Evolutionary conservation across 2,888 invertebrate genomes (phyloP).

Genomic region (Sipha maydis): DNA sequence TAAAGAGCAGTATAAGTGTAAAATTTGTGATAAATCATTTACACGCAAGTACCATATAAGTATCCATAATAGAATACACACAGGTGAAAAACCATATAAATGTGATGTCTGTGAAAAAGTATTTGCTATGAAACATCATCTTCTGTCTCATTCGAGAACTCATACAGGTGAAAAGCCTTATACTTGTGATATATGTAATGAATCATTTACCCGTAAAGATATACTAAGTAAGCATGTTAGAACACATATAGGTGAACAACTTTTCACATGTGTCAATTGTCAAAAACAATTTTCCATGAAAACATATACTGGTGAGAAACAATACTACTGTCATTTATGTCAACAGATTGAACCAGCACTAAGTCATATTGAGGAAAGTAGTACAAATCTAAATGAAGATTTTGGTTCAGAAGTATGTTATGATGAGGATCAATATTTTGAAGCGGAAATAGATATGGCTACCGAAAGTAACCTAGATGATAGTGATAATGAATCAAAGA

Average conservation of each 20-base stretch:
- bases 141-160: constrained; percentile 43
- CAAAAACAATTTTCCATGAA: constrained; percentile 49
- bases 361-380: background rate
- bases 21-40: constrained; percentile 68
- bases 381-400: background rate
- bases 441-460: background rate
- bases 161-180: constrained; percentile 59
- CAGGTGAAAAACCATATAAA: constrained; percentile 60
- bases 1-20: constrained; percentile 67
- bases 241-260: constrained; percentile 51
- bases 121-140: constrained; percentile 57
- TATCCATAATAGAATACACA: constrained; percentile 56
- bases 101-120: constrained; percentile 55
- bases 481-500: background rate
- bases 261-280: constrained; percentile 51
- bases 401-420: background rate
- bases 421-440: background rate
- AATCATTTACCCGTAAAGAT: constrained; percentile 48
- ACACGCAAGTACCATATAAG: constrained; percentile 61
- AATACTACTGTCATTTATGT: constrained; percentile 54
- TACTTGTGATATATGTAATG: constrained; percentile 53
- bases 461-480: constrained; percentile 3
- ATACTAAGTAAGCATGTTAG: constrained; percentile 45
- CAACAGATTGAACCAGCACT: constrained; percentile 30
- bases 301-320: constrained; percentile 60